phyloP scores from a whole-genome alignment of 1,140 invertebrate genomes.

The Lysiphlebus fabarum region DNA sequence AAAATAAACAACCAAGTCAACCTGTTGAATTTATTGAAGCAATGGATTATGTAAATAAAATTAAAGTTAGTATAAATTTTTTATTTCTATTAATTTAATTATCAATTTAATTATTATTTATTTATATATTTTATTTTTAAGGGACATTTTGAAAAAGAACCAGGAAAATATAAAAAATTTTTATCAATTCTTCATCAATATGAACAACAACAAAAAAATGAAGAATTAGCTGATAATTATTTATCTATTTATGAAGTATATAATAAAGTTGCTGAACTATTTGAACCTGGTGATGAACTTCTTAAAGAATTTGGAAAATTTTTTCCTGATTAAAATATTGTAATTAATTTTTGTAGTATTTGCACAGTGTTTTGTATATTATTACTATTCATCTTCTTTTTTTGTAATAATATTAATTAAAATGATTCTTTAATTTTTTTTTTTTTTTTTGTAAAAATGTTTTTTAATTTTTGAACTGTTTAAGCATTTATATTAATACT shows the following conservation, averaged over 20 bases:
- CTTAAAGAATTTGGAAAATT: slow-evolving; percentile 96
- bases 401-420: neutral
- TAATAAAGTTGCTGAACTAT: slow-evolving; percentile 90
- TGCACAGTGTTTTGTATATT: slow-evolving; percentile 49
- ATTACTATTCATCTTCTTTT: slow-evolving; percentile 9
- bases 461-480: neutral
- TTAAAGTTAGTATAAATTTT: slow-evolving; percentile 82
- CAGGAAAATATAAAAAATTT: slow-evolving; percentile 97
- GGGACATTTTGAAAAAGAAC: slow-evolving; percentile 81
- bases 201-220: slow-evolving; percentile 94
- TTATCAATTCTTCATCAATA: slow-evolving; percentile 97
- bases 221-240: slow-evolving; percentile 69
- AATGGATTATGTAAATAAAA: slow-evolving; percentile 99
- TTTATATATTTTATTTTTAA: too few species aligned
- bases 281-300: slow-evolving; percentile 96
- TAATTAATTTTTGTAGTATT: slow-evolving; percentile 36
- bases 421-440: neutral
- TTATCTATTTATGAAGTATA: slow-evolving; percentile 91
- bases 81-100: too few species aligned
- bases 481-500: too few species aligned
- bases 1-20: slow-evolving; percentile 70
- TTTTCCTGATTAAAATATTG: slow-evolving; percentile 87
- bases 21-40: slow-evolving; percentile 99
- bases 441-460: neutral
- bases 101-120: too few species aligned